Percentiles rank a stretch among this genome's conserved stretches.
phyloP scores from a whole-genome alignment of 2,888 invertebrate species.

The Mythimna ferrago region DNA sequence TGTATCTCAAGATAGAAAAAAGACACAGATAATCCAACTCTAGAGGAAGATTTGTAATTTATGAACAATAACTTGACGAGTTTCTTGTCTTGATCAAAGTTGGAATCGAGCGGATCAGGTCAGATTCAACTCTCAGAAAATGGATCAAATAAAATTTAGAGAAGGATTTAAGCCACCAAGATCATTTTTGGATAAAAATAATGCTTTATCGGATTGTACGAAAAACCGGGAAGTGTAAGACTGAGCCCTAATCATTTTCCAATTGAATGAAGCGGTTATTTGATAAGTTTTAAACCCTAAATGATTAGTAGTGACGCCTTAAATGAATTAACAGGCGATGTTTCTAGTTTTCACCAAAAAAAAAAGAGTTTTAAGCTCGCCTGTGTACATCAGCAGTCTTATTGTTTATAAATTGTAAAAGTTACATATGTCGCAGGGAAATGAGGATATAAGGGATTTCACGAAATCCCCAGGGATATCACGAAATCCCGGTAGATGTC shows the following conservation, averaged over 20 bases:
- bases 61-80: neutral
- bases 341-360: too few relatives aligned
- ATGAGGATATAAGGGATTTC: too few relatives aligned
- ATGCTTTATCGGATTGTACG: neutral
- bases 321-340: too few relatives aligned
- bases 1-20: slow-evolving; percentile 15
- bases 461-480: too few relatives aligned
- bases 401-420: too few relatives aligned
- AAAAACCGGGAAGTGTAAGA: neutral
- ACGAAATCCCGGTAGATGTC: too few relatives aligned
- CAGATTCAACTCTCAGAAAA: neutral
- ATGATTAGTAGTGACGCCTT: neutral
- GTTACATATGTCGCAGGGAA: too few relatives aligned
- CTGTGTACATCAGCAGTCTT: too few relatives aligned
- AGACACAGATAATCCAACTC: slow-evolving; percentile 4
- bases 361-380: too few relatives aligned
- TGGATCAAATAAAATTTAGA: neutral
- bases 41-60: slow-evolving; percentile 6
- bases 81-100: neutral
- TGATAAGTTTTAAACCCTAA: neutral
- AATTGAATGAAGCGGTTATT: neutral
- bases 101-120: neutral
- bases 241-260: neutral
- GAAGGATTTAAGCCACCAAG: neutral
- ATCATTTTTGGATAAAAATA: neutral